Percentiles rank a stretch among this genome's conserved stretches.
phyloP scores from a whole-genome alignment of 2,113 vertebrate species.

The Lepus americanus region DNA sequence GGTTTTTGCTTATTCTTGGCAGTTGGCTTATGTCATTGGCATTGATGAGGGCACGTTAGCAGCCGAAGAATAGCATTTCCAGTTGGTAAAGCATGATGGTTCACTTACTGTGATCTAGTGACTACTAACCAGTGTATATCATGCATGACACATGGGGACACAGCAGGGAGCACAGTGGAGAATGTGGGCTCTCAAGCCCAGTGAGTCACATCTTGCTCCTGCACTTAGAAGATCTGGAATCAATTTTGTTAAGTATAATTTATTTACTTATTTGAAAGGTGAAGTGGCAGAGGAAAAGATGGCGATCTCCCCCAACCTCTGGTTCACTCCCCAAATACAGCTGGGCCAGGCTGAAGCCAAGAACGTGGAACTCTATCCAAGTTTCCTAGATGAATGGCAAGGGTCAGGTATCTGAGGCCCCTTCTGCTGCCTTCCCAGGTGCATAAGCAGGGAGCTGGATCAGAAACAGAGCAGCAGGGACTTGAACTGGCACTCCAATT shows the following conservation, averaged over 20 bases:
- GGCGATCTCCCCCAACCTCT: too few relatives aligned
- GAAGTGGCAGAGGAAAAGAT: too few relatives aligned
- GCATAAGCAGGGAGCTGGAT: too few relatives aligned
- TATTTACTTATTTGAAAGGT: too few relatives aligned
- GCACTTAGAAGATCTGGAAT: background rate
- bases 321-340: too few relatives aligned
- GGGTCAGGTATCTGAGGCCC: too few relatives aligned
- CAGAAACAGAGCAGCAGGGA: too few relatives aligned
- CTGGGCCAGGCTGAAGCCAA: too few relatives aligned
- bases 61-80: background rate
- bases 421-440: too few relatives aligned
- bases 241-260: background rate
- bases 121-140: background rate
- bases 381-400: too few relatives aligned
- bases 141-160: background rate
- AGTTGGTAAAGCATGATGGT: conserved; percentile 15
- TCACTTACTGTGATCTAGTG: conserved; percentile 3
- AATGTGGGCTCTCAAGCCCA: background rate
- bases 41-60: background rate
- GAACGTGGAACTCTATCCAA: too few relatives aligned
- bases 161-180: background rate
- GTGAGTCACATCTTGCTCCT: background rate
- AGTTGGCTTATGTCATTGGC: conserved; percentile 34
- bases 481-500: too few relatives aligned
- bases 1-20: conserved; percentile 50